phyloP scores from a whole-genome alignment of 2,797 vertebrate genomes.

The Anomalospiza imberbis region DNA sequence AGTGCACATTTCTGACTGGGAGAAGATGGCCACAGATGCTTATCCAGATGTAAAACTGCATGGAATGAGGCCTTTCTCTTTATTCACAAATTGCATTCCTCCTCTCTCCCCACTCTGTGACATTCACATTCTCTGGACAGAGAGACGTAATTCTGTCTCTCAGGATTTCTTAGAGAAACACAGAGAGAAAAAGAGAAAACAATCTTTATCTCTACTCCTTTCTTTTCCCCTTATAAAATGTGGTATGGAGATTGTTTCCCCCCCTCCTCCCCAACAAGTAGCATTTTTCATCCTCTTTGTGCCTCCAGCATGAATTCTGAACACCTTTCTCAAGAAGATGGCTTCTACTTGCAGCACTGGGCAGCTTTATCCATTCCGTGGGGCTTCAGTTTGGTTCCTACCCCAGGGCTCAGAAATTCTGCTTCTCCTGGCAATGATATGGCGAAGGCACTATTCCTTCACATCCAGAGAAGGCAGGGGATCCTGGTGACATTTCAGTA shows the following conservation, averaged over 20 bases:
- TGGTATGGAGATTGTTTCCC: too few species aligned
- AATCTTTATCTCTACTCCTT: too few species aligned
- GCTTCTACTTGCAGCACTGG: neutral
- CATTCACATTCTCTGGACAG: too few species aligned
- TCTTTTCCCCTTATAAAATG: too few species aligned
- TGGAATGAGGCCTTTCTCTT: neutral
- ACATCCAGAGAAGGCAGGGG: neutral
- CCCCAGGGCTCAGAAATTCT: neutral
- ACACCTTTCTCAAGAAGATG: neutral
- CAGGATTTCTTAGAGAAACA: too few species aligned
- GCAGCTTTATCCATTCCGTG: neutral
- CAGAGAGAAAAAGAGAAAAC: too few species aligned
- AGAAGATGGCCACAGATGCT: slow-evolving; percentile 19
- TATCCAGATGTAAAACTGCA: slow-evolving; percentile 20
- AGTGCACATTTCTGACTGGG: neutral
- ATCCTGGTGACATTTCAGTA: neutral
- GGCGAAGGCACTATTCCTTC: neutral
- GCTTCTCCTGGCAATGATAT: neutral
- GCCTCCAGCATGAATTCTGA: neutral
- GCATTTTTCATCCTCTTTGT: neutral
- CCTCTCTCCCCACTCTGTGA: neutral
- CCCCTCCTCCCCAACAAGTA: fast-evolving
- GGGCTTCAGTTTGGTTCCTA: neutral
- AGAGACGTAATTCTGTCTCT: too few species aligned
- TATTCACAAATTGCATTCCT: neutral